A percentile compares a stretch with the other conserved stretches of the same genome.
These are phyloP conservation scores for Eledone cirrhosa DNA, from an alignment of 2,888 invertebrate species.

Conservation along the genomic window DNA sequence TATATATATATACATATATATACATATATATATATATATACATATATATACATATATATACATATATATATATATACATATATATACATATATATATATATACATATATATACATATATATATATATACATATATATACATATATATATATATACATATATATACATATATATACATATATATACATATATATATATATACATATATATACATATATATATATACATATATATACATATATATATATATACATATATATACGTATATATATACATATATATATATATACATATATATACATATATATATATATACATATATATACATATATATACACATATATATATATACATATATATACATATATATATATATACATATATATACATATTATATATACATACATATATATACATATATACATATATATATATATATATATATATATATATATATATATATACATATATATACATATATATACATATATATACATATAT, in stretches of 20 bases:
- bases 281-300: not conserved
- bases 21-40: no score
- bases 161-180: not conserved
- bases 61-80: no score
- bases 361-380: not conserved
- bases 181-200: not conserved
- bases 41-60: no score
- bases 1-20: no score
- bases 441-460: not conserved
- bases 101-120: not conserved
- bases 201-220: not conserved
- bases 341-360: not conserved
- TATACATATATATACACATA: not conserved
- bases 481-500: no score
- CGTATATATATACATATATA: not conserved
- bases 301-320: not conserved
- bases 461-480: no score
- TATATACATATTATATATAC: not conserved
- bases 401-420: conserved; percentile 14
- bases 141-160: not conserved
- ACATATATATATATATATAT: not conserved
- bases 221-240: not conserved
- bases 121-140: not conserved
- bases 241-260: not conserved
- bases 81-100: no score